A percentile compares a stretch with the other conserved stretches of the same genome.
phyloP scores from a whole-genome alignment of 1,140 invertebrate species.

The Radopholus similis region DNA sequence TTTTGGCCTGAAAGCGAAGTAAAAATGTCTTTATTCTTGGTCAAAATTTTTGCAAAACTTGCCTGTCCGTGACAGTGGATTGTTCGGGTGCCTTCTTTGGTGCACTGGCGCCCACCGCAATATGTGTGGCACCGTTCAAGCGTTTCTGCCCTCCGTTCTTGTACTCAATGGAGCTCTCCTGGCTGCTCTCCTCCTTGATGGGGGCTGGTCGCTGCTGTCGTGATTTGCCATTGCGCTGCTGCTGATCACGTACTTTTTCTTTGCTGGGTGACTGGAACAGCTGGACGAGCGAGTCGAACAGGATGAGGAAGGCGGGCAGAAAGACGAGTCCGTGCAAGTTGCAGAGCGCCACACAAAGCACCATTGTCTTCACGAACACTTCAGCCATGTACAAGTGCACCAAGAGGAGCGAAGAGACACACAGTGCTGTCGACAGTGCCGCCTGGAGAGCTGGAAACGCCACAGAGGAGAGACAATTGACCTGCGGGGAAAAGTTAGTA shows the following conservation, averaged over 20 bases:
- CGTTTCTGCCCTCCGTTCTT: neutral
- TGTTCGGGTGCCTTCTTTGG: neutral
- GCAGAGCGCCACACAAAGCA: constrained; percentile 52
- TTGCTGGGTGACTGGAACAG: neutral
- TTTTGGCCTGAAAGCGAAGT: neutral
- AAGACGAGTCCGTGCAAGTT: constrained; percentile 56
- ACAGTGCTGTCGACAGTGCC: constrained; percentile 52
- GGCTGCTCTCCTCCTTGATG: constrained; percentile 12
- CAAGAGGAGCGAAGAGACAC: constrained; percentile 51
- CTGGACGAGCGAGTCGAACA: constrained; percentile 36
- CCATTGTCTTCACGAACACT: constrained; percentile 54
- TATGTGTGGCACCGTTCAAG: neutral
- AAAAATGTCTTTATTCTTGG: neutral
- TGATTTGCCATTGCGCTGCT: neutral
- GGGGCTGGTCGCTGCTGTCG: neutral
- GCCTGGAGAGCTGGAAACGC: constrained; percentile 57
- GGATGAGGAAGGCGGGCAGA: constrained; percentile 56
- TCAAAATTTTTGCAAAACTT: neutral
- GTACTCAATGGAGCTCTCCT: constrained; percentile 4
- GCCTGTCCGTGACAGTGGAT: neutral
- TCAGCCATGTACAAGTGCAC: constrained; percentile 56
- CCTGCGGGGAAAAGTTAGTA: constrained; percentile 33
- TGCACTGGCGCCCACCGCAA: neutral
- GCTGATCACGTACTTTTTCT: neutral
- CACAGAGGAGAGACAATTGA: constrained; percentile 58